Conservation (phyloP, 1,140 invertebrate species). For the Arion vulgaris region DNA sequence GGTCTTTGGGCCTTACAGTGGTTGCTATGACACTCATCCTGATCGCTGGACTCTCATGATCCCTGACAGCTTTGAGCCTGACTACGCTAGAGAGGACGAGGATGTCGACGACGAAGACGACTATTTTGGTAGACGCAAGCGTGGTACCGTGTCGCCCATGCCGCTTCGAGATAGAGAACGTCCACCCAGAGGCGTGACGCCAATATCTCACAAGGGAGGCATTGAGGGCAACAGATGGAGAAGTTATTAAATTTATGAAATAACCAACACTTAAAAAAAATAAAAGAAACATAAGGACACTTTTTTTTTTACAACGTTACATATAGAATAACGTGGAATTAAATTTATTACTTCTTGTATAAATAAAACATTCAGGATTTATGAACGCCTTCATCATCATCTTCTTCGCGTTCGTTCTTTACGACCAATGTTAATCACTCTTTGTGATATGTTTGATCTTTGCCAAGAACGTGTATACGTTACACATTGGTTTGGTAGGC, state of each 20-base stretch:
- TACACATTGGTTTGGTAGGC: too few relatives aligned
- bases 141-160: slow-evolving; percentile 21
- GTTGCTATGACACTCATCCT: slow-evolving; percentile 47
- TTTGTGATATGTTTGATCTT: too few relatives aligned
- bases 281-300: too few relatives aligned
- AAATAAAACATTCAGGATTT: not conserved
- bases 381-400: too few relatives aligned
- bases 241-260: slow-evolving; percentile 26
- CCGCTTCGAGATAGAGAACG: not conserved
- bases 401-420: too few relatives aligned
- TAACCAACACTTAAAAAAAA: too few relatives aligned
- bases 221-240: slow-evolving; percentile 18
- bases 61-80: slow-evolving; percentile 50
- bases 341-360: not conserved
- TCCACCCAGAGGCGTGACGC: slow-evolving; percentile 28
- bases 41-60: slow-evolving; percentile 53
- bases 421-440: too few relatives aligned
- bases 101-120: slow-evolving; percentile 20
- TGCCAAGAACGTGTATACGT: too few relatives aligned
- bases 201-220: slow-evolving; percentile 16
- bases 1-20: slow-evolving; percentile 53
- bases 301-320: not conserved
- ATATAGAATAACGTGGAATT: not conserved
- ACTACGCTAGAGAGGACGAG: not conserved
- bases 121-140: slow-evolving; percentile 15